Base-by-base conservation (phyloP, 2,797 vertebrate species). In the Tachyglossus aculeatus region DNA sequence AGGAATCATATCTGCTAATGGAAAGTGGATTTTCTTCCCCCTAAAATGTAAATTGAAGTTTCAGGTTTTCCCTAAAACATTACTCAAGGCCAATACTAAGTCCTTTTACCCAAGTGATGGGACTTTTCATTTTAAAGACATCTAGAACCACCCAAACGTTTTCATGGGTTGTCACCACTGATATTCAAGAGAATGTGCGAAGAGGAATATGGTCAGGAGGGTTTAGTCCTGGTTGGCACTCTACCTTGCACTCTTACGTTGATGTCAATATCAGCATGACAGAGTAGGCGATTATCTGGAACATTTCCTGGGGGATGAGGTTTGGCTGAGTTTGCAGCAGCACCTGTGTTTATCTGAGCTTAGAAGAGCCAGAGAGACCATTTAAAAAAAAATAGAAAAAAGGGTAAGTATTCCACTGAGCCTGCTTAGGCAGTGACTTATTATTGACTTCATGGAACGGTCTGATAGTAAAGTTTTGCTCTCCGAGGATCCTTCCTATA, bases 301-400 rank as follows among this genome's bases (percentile, higher is more conserved):
- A 15, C 67, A 43, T 56, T 82, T 74, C 14, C 56, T 31, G 19
- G 59, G 22, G 59, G 59, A 73, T 29, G 51, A 47, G 40, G 13
- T 48, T 67, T 76, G 78, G 69, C 67, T 76, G 13, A 18, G 21
- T 78, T 67, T 82, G 15, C 50, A 66, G 40, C 7, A 16, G 74
- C 78, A 80, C 78, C 80, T 75, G 66, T 61, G 50, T 84, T 85
- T 83, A 77, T 75, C 74, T 36, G 74, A 27, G 24, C 61, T 86
- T 83, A 34, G 12, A 38, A 37, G 69, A 44, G 37, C 59, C 78
- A 80, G 54, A 41, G 45, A 51, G 41, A 41, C 39, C 31, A 33
- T 81, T 75, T 73, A 66, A 74, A 36, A 61, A 74, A 27, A 7
- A 48, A 25, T 22, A 64, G 50, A 48, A 18, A 58, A 51, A 40